A percentile compares a stretch with the other conserved stretches of the same genome.
These are phyloP conservation scores for Phyllotis vaccarum DNA, from an alignment of 2,797 vertebrate genomes.

Conservation along the genomic window DNA sequence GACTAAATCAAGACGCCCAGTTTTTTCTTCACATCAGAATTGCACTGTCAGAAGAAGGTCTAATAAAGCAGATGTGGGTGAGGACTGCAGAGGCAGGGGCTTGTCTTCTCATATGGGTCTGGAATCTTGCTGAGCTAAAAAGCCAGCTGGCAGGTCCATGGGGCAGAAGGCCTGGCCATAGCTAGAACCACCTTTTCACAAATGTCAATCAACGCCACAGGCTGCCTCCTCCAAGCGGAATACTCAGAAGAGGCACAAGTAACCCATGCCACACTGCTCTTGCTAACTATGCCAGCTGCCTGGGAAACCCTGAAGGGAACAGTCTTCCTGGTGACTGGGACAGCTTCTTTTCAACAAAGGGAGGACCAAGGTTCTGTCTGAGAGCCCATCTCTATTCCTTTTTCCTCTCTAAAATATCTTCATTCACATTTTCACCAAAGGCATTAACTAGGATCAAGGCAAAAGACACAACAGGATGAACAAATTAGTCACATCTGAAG, in stretches of 20 bases:
- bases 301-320: background rate
- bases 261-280: conserved; percentile 78
- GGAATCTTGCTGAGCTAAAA: background rate
- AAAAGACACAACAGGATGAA: background rate
- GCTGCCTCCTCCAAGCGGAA: conserved; percentile 80
- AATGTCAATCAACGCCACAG: conserved; percentile 55
- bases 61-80: background rate
- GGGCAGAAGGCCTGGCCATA: background rate
- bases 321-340: background rate
- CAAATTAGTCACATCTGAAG: background rate
- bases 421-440: background rate
- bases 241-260: conserved; percentile 70
- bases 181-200: background rate
- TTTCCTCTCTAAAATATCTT: background rate
- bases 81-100: background rate
- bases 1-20: background rate
- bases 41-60: background rate
- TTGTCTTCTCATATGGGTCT: background rate
- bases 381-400: background rate
- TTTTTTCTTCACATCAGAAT: background rate
- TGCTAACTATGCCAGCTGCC: conserved; percentile 69
- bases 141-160: background rate
- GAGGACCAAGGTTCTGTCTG: background rate
- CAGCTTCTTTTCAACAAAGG: rapidly evolving
- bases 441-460: background rate